Evolutionary conservation across 2,888 invertebrate genomes (phyloP).

Genomic region (Brenthis daphne): DNA sequence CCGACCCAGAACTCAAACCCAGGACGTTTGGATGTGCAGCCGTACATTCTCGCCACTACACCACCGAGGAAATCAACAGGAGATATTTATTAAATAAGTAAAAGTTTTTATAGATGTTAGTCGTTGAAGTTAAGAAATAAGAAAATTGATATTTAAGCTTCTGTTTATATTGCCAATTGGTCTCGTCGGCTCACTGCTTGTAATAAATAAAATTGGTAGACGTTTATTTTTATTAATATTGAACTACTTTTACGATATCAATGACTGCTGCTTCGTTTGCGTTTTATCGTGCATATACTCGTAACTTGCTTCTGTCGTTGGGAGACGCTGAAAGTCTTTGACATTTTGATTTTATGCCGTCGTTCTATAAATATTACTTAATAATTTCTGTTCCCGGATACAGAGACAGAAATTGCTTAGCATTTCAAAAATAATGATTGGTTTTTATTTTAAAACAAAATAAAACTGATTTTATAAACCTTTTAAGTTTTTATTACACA

Average conservation of each 20-base stretch:
- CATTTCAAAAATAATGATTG: not conserved
- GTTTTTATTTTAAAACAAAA: no score
- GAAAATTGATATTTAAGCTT: no score
- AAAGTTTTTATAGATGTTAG: no score
- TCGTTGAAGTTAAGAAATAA: no score
- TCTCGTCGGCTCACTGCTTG: no score
- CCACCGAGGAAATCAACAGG: no score
- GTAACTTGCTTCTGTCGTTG: constrained; percentile 5
- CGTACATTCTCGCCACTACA: no score
- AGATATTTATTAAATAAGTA: no score
- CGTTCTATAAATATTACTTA: constrained; percentile 14
- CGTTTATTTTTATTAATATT: constrained; percentile 22
- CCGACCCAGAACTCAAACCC: no score
- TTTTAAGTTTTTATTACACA: not conserved
- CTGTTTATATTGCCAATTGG: no score
- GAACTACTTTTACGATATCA: constrained; percentile 20
- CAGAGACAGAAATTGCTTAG: not conserved
- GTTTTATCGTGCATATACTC: constrained; percentile 10
- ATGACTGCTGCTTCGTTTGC: constrained; percentile 10
- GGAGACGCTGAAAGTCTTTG: constrained; percentile 15
- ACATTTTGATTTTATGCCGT: constrained; percentile 14
- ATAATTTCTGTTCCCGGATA: constrained; percentile 5
- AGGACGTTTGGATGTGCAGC: no score
- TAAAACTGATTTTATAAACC: not conserved
- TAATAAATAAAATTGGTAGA: constrained; percentile 14